A percentile compares a stretch with the other conserved stretches of the same genome.
Evolutionary conservation across 2,888 invertebrate genomes (phyloP).

Genomic region (Nasonovia ribisnigri): DNA sequence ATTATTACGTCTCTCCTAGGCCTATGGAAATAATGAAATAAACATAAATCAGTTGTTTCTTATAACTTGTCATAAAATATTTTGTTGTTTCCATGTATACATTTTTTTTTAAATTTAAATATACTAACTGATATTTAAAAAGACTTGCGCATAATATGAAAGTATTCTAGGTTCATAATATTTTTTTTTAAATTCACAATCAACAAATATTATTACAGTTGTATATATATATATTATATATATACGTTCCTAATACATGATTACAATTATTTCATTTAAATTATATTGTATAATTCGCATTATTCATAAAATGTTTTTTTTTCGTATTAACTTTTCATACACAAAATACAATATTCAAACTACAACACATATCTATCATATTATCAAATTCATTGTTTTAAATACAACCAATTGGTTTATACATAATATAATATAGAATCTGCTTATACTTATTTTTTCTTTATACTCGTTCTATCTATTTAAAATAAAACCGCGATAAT

Average conservation of each 20-base stretch:
- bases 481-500: slow-evolving; percentile 2
- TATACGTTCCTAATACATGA: neutral
- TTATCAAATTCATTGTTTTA: slow-evolving; percentile 31
- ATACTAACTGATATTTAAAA: slow-evolving; percentile 1
- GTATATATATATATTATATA: neutral
- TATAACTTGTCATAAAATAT: neutral
- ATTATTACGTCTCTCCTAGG: neutral
- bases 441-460: slow-evolving; percentile 36
- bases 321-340: slow-evolving; percentile 15
- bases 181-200: neutral
- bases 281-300: neutral
- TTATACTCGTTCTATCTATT: slow-evolving; percentile 15
- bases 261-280: slow-evolving; percentile 24
- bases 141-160: slow-evolving; percentile 10
- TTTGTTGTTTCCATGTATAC: neutral
- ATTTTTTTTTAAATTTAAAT: neutral
- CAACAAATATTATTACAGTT: slow-evolving; percentile 12
- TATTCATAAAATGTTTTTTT: slow-evolving; percentile 9
- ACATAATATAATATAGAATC: slow-evolving; percentile 21
- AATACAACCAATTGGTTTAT: neutral
- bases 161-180: neutral
- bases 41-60: slow-evolving; percentile 15
- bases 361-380: slow-evolving; percentile 51
- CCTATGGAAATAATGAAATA: slow-evolving; percentile 18
- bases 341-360: slow-evolving; percentile 38